Base-by-base conservation (phyloP, 2,888 invertebrate genomes). In the Parnassius mnemosyne region DNA sequence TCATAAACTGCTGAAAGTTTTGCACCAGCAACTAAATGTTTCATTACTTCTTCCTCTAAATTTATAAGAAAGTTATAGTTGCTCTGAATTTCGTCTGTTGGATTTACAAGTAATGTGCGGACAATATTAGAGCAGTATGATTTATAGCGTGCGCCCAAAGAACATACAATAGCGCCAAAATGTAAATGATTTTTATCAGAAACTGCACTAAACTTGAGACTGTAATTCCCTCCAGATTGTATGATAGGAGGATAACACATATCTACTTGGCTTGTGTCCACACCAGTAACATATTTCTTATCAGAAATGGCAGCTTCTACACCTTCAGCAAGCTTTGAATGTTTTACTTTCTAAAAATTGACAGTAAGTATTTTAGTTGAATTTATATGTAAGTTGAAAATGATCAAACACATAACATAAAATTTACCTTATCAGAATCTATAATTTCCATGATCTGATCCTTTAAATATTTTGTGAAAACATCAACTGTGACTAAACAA, bases 161-260 rank as follows among this genome's bases (percentile, higher is more conserved):
- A 97, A 83, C 98, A 98, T 54, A 98, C 96, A 68, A 99, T 98
- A 0, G 98, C 95, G 51, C 98, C 99, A 85, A 99, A 99, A 85
- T 99, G 98, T 63, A 99, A 85, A 69, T 94, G 94, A 80, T 98
- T 98, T 81, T 98, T 98, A 82, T 99, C 98, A 72, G 98, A 97
- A 3, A 95, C 95, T 3, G 97, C 97, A 79, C 98, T 99, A 87
- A 99, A 99, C 87, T 99, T 99, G 53, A 99, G 93, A 77, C 95
- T 97, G 89, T 99, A 99, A 79, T 96, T 95, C n/a, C 99, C 99
- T 10, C 99, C 99, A 46, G 99, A 99, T 84, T 99, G 99, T 76
- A 99, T 97, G 64, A 99, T 99, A 0, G 99, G 97, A 0, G 99
- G 98, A 83, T 99, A 99, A 80, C 99, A 99, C 95, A 98, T 97